Evolutionary conservation across 2,797 vertebrate species (phyloP).

Genomic region (Lacerta bilineata): DNA sequence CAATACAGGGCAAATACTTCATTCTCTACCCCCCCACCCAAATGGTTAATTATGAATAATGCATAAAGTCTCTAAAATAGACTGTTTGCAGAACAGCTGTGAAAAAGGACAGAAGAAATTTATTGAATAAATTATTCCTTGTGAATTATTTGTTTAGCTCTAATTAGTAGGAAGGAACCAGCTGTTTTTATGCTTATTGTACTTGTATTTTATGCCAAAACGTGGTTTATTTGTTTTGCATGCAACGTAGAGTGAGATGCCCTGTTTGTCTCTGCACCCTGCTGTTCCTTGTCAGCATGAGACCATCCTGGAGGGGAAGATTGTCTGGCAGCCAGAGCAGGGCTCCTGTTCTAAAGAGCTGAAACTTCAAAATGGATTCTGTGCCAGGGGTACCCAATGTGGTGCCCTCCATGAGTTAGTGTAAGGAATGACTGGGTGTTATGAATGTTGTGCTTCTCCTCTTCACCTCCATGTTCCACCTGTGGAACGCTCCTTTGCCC

Average conservation of each 20-base stretch:
- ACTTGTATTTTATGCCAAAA: slow-evolving; percentile 45
- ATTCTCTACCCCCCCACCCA: background rate
- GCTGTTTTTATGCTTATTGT: slow-evolving; percentile 49
- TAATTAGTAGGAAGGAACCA: slow-evolving; percentile 51
- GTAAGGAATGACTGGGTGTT: too few relatives aligned
- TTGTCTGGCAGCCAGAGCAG: background rate
- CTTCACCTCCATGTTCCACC: background rate
- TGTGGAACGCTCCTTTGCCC: background rate
- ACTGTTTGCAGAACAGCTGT: slow-evolving; percentile 42
- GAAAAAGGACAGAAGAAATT: slow-evolving; percentile 45
- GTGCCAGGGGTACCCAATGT: too few relatives aligned
- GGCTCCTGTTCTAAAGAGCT: background rate
- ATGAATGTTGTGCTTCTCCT: too few relatives aligned
- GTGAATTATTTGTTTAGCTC: slow-evolving; percentile 52
- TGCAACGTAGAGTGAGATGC: slow-evolving; percentile 18
- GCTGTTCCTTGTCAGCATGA: slow-evolving; percentile 26
- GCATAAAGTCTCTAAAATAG: slow-evolving; percentile 39
- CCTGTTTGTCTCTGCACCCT: slow-evolving; percentile 17
- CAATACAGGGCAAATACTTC: slow-evolving; percentile 27
- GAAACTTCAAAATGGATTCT: background rate
- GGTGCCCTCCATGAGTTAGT: too few relatives aligned
- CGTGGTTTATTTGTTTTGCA: slow-evolving; percentile 33
- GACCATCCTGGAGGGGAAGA: slow-evolving; percentile 1
- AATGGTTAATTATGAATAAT: slow-evolving; percentile 44
- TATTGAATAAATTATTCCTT: slow-evolving; percentile 51